Conservation (phyloP, 2,113 vertebrate genomes). For the Meles meles region DNA sequence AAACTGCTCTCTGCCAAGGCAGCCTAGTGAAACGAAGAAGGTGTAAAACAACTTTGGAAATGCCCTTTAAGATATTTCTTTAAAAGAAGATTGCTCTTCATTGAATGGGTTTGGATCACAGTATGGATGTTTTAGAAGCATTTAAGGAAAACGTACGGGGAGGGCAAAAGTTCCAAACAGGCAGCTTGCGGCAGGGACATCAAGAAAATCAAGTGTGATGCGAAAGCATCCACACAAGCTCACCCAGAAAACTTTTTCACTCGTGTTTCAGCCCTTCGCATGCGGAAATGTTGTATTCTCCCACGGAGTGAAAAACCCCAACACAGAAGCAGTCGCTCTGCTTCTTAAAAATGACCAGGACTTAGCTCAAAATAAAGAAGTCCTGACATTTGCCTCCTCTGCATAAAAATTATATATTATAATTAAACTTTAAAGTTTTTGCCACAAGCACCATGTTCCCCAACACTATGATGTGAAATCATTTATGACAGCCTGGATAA, state of each 20-base stretch:
- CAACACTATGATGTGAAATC: constrained; percentile 96
- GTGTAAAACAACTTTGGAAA: constrained; percentile 37
- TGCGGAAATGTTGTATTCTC: constrained; percentile 69
- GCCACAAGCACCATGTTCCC: constrained; percentile 94
- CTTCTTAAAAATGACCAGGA: constrained; percentile 90
- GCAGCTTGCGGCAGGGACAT: constrained; percentile 33
- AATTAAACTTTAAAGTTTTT: constrained; percentile 99
- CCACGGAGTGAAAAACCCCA: constrained; percentile 65
- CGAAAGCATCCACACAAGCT: constrained; percentile 60
- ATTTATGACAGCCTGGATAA: constrained; percentile 99
- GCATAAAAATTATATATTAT: constrained; percentile 98
- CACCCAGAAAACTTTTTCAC: constrained; percentile 65
- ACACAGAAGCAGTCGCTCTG: constrained; percentile 79
- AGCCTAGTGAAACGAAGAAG: constrained; percentile 85
- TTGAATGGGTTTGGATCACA: not conserved
- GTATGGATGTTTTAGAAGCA: not conserved
- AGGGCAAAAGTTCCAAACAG: constrained; percentile 20
- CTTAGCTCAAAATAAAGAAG: constrained; percentile 94
- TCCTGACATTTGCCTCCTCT: constrained; percentile 94
- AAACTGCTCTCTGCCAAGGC: constrained; percentile 98
- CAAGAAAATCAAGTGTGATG: constrained; percentile 51
- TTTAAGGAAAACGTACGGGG: not conserved
- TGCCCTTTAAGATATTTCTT: not conserved
- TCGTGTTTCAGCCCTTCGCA: constrained; percentile 63
- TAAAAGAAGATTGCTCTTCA: not conserved